Percentiles rank a stretch among this genome's conserved stretches.
These are phyloP conservation scores for Cherax quadricarinatus DNA, from an alignment of 1,140 invertebrate species.

Conservation along the genomic window DNA sequence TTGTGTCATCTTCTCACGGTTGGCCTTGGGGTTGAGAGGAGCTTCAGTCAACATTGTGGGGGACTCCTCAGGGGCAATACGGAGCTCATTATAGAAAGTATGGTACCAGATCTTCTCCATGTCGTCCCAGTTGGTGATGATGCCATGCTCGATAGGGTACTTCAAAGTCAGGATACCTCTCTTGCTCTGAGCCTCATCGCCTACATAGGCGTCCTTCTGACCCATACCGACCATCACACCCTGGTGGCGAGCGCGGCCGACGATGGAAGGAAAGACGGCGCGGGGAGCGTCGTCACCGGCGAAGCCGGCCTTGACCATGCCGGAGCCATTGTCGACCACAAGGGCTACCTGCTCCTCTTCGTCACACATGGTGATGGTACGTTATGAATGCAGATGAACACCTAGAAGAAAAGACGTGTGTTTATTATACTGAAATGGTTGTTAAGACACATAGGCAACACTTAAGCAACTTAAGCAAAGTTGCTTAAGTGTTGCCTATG, in stretches of 20 bases:
- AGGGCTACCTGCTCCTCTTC: slow-evolving; percentile 4
- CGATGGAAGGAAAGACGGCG: slow-evolving; percentile 83
- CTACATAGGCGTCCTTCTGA: slow-evolving; percentile 93
- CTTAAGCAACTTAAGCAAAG: too few relatives aligned
- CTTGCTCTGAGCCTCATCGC: slow-evolving; percentile 95
- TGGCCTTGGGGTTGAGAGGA: slow-evolving; percentile 83
- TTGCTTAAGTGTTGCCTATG: too few relatives aligned
- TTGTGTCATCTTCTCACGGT: slow-evolving; percentile 93
- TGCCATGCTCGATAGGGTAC: slow-evolving; percentile 93
- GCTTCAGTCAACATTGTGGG: slow-evolving; percentile 90
- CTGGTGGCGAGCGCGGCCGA: slow-evolving; percentile 81
- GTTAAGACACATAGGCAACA: too few relatives aligned
- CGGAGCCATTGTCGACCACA: slow-evolving; percentile 81
- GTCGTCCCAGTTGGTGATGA: slow-evolving; percentile 95
- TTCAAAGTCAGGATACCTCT: slow-evolving; percentile 85
- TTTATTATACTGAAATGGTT: not conserved
- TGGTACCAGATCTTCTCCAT: slow-evolving; percentile 97
- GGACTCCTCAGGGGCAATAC: slow-evolving; percentile 96
- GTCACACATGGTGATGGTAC: not conserved
- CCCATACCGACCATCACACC: slow-evolving; percentile 96
- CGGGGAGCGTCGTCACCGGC: slow-evolving; percentile 83
- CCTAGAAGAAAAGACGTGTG: not conserved
- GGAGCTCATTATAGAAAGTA: slow-evolving; percentile 96
- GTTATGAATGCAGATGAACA: slow-evolving; percentile 8
- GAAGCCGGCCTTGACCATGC: slow-evolving; percentile 84